Evolutionary conservation across 2,888 invertebrate species (phyloP).

Genomic region (Hyles lineata): DNA sequence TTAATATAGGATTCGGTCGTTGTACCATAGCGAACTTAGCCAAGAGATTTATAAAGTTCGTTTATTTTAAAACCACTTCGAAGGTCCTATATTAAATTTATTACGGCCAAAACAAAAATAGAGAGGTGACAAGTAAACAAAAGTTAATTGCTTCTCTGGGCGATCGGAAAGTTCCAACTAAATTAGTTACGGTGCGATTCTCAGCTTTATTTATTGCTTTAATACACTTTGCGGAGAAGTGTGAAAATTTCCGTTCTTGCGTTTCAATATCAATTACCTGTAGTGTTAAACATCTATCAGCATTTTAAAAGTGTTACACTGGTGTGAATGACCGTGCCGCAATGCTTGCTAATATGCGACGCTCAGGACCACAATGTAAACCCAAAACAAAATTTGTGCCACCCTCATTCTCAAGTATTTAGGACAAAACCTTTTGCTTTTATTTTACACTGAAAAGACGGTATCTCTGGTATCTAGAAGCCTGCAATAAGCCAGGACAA

Average conservation of each 20-base stretch:
- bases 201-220: slow-evolving; percentile 19
- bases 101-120: neutral
- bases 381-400: slow-evolving; percentile 3
- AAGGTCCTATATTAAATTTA: neutral
- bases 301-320: neutral
- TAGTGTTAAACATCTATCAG: neutral
- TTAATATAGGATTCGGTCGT: neutral
- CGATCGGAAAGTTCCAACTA: slow-evolving; percentile 10
- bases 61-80: neutral
- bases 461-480: slow-evolving; percentile 5
- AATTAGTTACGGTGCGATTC: slow-evolving; percentile 5
- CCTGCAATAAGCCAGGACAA: slow-evolving; percentile 5
- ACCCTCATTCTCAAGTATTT: neutral
- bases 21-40: neutral
- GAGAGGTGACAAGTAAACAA: slow-evolving; percentile 15
- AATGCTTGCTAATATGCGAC: neutral
- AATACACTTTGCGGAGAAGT: neutral
- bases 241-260: neutral
- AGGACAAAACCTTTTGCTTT: neutral
- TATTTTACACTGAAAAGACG: neutral
- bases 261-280: neutral
- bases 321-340: neutral
- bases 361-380: neutral
- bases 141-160: slow-evolving; percentile 16
- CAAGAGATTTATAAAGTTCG: neutral